Evolutionary conservation across 2,113 vertebrate species (phyloP).

Genomic region (Trematocara marginatum): DNA sequence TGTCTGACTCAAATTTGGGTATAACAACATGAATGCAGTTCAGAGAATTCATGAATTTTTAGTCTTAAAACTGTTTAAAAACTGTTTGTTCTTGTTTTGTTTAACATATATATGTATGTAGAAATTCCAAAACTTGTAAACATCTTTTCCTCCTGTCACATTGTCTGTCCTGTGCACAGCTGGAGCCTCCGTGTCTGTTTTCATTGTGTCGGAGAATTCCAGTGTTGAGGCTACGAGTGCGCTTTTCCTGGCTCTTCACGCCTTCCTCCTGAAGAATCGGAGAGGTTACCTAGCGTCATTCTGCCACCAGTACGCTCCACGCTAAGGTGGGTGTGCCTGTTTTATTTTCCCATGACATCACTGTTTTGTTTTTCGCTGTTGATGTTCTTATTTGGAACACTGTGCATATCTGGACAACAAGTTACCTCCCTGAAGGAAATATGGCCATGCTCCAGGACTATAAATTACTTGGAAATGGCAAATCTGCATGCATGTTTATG

Average conservation of each 20-base stretch:
- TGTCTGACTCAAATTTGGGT: neutral
- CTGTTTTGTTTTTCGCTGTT: constrained; percentile 7
- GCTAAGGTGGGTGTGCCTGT: constrained; percentile 15
- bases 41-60: neutral
- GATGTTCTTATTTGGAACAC: neutral
- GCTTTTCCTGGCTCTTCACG: constrained; percentile 1
- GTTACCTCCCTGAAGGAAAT: constrained; percentile 23
- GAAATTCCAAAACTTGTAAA: neutral
- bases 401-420: neutral
- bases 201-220: neutral
- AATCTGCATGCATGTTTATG: neutral
- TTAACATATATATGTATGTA: neutral
- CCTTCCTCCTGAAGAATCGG: neutral
- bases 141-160: neutral
- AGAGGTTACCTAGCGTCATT: neutral
- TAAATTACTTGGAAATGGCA: neutral
- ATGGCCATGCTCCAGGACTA: neutral
- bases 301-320: neutral
- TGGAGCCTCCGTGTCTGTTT: neutral
- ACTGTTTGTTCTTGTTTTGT: neutral
- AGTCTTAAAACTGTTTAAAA: neutral
- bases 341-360: constrained; percentile 42
- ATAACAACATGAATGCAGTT: neutral
- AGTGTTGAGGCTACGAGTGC: neutral
- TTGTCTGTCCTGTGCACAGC: neutral